A percentile compares a stretch with the other conserved stretches of the same genome.
Evolutionary conservation across 2,113 vertebrate genomes (phyloP).

Genomic region (Mirza zaza): DNA sequence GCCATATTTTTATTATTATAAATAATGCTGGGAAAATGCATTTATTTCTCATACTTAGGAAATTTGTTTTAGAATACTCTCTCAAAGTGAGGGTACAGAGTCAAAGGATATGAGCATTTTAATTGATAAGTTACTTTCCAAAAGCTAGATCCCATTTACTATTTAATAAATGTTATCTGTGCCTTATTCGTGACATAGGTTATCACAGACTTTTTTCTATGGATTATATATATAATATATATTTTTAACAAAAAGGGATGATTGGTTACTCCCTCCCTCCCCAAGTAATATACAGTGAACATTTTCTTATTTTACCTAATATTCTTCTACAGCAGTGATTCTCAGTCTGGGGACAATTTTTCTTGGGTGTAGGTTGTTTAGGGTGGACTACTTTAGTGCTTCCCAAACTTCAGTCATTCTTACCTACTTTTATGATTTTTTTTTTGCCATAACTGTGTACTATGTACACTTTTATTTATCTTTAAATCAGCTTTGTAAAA

Average conservation of each 20-base stretch:
- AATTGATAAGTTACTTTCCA: constrained; percentile 9
- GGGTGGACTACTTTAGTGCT: background rate
- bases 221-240: background rate
- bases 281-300: background rate
- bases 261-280: background rate
- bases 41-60: background rate
- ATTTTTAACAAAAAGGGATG: background rate
- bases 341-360: background rate
- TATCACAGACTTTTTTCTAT: background rate
- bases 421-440: background rate
- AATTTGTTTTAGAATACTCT: constrained; percentile 10
- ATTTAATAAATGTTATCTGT: constrained; percentile 6
- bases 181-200: background rate
- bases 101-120: constrained; percentile 17
- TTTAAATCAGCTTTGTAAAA: background rate
- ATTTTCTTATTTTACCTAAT: background rate
- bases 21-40: background rate
- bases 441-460: background rate
- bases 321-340: background rate
- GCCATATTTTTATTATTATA: background rate
- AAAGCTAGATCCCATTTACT: background rate
- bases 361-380: background rate
- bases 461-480: background rate
- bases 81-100: background rate
- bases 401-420: background rate